Conservation (phyloP, 35 echinoderm and acorn worm species). For the Diadema setosum region DNA sequence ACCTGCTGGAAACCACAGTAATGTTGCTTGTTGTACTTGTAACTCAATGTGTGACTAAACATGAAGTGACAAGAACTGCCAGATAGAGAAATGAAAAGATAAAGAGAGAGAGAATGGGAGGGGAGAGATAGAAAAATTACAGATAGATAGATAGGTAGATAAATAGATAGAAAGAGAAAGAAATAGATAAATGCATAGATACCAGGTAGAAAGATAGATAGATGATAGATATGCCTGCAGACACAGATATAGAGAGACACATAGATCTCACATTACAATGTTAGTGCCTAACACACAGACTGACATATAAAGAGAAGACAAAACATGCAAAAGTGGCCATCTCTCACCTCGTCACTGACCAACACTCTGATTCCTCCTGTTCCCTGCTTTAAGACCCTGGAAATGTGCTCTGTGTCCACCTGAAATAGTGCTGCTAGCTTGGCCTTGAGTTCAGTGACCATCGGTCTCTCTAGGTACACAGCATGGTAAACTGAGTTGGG, state of each 20-base stretch:
- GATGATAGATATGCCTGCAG: background rate
- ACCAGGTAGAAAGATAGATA: background rate
- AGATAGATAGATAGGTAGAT: background rate
- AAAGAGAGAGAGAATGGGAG: too few species aligned
- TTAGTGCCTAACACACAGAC: background rate
- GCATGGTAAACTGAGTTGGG: slow-evolving; percentile 81
- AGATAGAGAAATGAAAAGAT: too few species aligned
- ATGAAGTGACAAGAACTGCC: too few species aligned
- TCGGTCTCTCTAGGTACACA: slow-evolving; percentile 77
- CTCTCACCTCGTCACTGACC: slow-evolving; percentile 82
- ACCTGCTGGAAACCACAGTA: too few species aligned
- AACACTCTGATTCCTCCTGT: slow-evolving; percentile 85
- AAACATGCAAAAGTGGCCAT: too few species aligned
- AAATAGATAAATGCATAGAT: background rate
- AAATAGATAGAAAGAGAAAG: background rate
- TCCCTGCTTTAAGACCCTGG: slow-evolving; percentile 76
- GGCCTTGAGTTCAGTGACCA: slow-evolving; percentile 53
- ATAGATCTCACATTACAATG: background rate
- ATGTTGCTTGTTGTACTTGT: too few species aligned
- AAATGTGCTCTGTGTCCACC: slow-evolving; percentile 61
- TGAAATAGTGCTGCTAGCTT: slow-evolving; percentile 79
- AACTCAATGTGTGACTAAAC: too few species aligned
- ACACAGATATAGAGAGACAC: background rate
- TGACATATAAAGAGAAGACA: background rate
- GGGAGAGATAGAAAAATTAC: too few species aligned